Evolutionary conservation across 2,797 vertebrate species (phyloP).

Genomic region (Synanceia verrucosa): DNA sequence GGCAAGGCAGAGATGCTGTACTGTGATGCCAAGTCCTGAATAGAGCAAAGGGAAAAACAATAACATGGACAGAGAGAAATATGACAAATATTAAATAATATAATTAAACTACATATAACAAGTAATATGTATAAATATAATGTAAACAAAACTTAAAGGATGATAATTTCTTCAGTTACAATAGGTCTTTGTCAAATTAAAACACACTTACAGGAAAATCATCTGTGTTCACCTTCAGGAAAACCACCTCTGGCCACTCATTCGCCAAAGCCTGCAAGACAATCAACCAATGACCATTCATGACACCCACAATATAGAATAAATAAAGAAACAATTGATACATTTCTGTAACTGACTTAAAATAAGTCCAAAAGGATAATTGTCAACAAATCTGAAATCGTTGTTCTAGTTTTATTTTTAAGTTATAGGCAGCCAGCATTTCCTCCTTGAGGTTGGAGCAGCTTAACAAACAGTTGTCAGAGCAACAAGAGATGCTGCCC

Average conservation of each 20-base stretch:
- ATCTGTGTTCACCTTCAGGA: slow-evolving; percentile 94
- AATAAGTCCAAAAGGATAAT: no score
- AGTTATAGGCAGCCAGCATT: neutral
- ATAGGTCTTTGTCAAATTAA: no score
- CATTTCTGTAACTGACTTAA: neutral
- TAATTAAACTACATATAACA: no score
- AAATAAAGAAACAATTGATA: neutral
- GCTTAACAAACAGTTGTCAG: neutral
- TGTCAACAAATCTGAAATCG: neutral
- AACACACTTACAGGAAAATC: slow-evolving; percentile 81
- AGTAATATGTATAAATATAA: no score
- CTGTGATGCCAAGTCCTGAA: no score
- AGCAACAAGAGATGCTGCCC: slow-evolving; percentile 24
- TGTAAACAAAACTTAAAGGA: no score
- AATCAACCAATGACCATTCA: neutral
- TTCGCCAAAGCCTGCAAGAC: slow-evolving; percentile 72
- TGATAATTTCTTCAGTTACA: no score
- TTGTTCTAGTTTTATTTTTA: neutral
- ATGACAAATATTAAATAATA: no score
- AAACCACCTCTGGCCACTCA: slow-evolving; percentile 76
- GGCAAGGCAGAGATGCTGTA: no score
- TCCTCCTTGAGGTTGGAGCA: neutral
- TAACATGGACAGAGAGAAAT: no score
- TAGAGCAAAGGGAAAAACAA: no score
- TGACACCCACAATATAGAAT: no score